Base-by-base conservation (phyloP, 2,888 invertebrate species). In the Archips crataeganus region DNA sequence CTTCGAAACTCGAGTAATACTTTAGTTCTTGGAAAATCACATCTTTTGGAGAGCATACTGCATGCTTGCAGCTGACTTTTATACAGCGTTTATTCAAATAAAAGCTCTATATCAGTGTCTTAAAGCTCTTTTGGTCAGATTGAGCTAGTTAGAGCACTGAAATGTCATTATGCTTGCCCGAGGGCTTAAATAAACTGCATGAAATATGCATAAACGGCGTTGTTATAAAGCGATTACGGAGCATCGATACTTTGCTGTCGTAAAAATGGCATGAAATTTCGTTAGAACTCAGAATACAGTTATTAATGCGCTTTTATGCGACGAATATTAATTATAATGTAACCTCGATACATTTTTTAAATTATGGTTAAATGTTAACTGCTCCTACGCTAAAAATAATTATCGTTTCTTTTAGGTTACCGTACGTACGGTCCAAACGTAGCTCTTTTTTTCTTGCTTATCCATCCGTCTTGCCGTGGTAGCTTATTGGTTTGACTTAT, bases 161-260 rank as follows among this genome's bases (percentile, higher is more conserved):
- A 63, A 66, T 59, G 60, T 65, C 60, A 68, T 76, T 66, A 8
- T 47, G 32, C 45, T 57, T 11, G 47, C 6, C 15, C 60, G 75
- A 71, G 78, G 78, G 72, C 71, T 76, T 79, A 79, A 81, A 77
- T 81, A 80, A 80, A 81, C 78, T 81, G 80, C 77, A 79, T 80
- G 79, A 80, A 77, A 78, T 79, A 78, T 80, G 79, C 78, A 79
- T 80, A 78, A 83, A 82, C 79, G 78, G 83, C 74, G 84, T 83
- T 82, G 84, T 88, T 87, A 85, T 84, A 85, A 85, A 83, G 81
- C 83, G 84, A 85, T 88, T 87, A 80, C 75, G 75, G 74, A 75
- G 76, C 77, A 80, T 82, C 80, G 74, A 76, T 80, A 78, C 76
- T 78, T 79, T 77, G 71, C 69, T 76, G 77, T 74, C 79, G 77